These are phyloP conservation scores for Bambusicola thoracicus DNA, from an alignment of 2,113 vertebrate species.

Conservation along the genomic window DNA sequence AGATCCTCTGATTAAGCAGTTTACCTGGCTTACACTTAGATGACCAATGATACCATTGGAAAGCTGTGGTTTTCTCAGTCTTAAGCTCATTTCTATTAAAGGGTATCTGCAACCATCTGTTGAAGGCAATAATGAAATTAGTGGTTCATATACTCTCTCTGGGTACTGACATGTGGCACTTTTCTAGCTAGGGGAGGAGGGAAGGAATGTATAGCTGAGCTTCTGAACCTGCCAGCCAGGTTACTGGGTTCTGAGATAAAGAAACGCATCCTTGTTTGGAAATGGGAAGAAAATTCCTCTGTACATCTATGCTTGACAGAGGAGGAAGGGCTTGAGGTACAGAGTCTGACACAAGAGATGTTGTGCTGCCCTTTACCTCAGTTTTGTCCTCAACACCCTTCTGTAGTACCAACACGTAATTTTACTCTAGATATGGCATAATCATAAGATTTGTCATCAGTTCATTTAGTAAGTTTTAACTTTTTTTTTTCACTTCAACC, in stretches of 20 bases:
- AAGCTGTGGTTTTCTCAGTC: not conserved
- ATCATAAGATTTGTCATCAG: not conserved
- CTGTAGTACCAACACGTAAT: not conserved
- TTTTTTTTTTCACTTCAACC: not conserved
- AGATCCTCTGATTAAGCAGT: not conserved
- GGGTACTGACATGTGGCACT: accelerated
- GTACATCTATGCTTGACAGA: not conserved
- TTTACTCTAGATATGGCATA: not conserved
- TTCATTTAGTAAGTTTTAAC: not conserved
- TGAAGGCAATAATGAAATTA: not conserved
- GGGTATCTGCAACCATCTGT: not conserved
- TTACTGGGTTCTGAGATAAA: not conserved
- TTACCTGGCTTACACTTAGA: not conserved
- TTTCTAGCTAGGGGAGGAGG: not conserved
- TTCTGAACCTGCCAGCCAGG: not conserved
- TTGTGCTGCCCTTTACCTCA: not conserved
- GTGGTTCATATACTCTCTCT: not conserved
- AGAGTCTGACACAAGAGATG: not conserved
- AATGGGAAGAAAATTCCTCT: not conserved
- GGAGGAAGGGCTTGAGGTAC: not conserved
- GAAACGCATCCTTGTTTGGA: not conserved
- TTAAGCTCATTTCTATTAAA: not conserved
- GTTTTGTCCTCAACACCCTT: not conserved
- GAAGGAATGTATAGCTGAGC: not conserved
- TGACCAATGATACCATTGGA: accelerated